phyloP scores from a whole-genome alignment of 2,888 invertebrate species.

The Timandra comae region DNA sequence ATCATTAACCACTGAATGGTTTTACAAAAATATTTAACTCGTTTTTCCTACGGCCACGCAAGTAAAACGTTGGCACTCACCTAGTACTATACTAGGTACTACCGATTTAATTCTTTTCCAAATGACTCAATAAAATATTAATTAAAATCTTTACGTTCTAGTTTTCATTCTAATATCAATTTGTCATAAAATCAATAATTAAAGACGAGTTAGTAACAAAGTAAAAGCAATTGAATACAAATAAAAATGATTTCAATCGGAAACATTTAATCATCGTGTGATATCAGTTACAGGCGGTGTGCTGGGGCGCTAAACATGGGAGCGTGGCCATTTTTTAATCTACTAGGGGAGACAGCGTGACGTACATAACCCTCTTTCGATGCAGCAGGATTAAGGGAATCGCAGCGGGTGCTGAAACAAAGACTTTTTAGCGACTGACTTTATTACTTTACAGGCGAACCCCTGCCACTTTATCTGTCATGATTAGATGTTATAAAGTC shows the following conservation, averaged over 20 bases:
- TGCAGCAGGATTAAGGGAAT: constrained; percentile 7
- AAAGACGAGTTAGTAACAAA: no score
- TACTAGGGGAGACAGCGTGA: constrained; percentile 19
- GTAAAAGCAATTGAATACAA: constrained; percentile 30
- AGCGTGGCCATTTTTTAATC: constrained; percentile 14
- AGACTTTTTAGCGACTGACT: constrained; percentile 2
- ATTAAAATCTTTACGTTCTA: no score
- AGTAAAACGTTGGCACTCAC: no score
- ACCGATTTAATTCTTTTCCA: no score
- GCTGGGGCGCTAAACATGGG: constrained; percentile 10
- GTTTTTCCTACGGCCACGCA: no score
- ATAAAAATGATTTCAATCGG: constrained; percentile 35
- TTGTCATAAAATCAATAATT: no score
- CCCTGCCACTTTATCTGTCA: background rate
- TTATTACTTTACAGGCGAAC: background rate
- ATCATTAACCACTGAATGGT: no score
- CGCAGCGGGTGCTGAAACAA: constrained; percentile 14
- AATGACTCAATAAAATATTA: no score
- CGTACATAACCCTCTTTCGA: constrained; percentile 10
- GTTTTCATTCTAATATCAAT: no score
- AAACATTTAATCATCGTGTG: constrained; percentile 51
- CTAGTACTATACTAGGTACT: no score
- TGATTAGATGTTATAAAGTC: no score
- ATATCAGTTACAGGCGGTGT: constrained; percentile 25
- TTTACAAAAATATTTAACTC: no score